These are phyloP conservation scores for Rissa tridactyla DNA, from an alignment of 2,113 vertebrate genomes.

Conservation along the genomic window DNA sequence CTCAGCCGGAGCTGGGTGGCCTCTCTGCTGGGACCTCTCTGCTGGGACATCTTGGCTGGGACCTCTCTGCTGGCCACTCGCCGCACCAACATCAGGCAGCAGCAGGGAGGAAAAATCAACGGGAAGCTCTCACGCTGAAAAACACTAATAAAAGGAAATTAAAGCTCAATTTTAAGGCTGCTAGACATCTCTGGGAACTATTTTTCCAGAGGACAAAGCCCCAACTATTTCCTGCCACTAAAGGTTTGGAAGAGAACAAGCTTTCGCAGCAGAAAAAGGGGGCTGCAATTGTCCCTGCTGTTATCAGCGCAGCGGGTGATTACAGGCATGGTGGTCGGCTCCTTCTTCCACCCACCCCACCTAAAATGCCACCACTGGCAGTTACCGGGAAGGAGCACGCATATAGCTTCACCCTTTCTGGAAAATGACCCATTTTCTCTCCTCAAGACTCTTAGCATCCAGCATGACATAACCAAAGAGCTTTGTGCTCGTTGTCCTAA, in stretches of 20 bases:
- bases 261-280: neutral
- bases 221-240: neutral
- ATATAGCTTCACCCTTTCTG: neutral
- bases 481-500: neutral
- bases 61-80: neutral
- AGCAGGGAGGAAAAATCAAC: neutral
- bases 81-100: neutral
- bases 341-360: neutral
- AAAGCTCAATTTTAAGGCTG: neutral
- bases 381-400: neutral
- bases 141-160: neutral
- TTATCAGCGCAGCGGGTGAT: neutral
- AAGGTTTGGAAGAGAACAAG: neutral
- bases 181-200: neutral
- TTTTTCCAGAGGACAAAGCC: neutral
- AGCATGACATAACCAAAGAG: neutral
- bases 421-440: neutral
- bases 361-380: neutral
- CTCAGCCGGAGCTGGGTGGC: neutral
- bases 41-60: neutral
- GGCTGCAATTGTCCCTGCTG: neutral
- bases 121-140: neutral
- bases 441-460: neutral
- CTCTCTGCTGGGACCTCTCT: neutral
- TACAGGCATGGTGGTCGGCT: neutral